Conservation (phyloP, 2,888 invertebrate genomes). For the Phymatocera aterrima region DNA sequence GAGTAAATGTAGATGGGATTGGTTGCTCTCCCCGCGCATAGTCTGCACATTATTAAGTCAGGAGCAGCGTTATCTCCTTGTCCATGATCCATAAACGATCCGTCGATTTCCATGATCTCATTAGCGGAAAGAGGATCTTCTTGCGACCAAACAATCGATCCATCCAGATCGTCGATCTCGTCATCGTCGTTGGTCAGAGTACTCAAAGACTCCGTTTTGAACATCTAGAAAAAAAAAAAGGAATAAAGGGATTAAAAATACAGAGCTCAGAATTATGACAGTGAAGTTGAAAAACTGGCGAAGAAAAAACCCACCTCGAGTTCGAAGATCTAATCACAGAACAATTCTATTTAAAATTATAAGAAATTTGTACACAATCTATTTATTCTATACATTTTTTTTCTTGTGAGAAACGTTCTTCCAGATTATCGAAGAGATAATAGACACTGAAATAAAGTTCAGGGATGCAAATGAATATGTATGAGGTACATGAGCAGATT, state of each 20-base stretch:
- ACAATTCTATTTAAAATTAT: too few relatives aligned
- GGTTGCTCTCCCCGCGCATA: constrained; percentile 61
- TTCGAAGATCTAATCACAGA: too few relatives aligned
- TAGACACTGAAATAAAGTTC: not conserved
- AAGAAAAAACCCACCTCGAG: too few relatives aligned
- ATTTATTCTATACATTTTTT: too few relatives aligned
- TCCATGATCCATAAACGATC: constrained; percentile 34
- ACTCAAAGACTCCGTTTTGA: constrained; percentile 56
- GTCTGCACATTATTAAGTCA: constrained; percentile 58
- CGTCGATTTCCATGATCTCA: constrained; percentile 55
- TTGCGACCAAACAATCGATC: constrained; percentile 63
- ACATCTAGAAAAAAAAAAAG: constrained; percentile 24
- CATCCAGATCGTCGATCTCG: constrained; percentile 59
- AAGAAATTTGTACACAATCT: too few relatives aligned
- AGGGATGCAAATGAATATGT: not conserved
- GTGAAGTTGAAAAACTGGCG: too few relatives aligned
- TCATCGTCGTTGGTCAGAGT: constrained; percentile 60
- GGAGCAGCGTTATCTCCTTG: constrained; percentile 33
- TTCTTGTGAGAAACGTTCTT: too few relatives aligned
- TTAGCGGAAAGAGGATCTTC: constrained; percentile 61
- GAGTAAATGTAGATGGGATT: constrained; percentile 65
- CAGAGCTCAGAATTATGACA: not conserved
- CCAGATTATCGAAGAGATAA: not conserved
- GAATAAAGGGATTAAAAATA: not conserved
- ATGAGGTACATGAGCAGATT: constrained; percentile 54